phyloP scores from a whole-genome alignment of 2,888 invertebrate species.

The Noctuana brunneofusca region DNA sequence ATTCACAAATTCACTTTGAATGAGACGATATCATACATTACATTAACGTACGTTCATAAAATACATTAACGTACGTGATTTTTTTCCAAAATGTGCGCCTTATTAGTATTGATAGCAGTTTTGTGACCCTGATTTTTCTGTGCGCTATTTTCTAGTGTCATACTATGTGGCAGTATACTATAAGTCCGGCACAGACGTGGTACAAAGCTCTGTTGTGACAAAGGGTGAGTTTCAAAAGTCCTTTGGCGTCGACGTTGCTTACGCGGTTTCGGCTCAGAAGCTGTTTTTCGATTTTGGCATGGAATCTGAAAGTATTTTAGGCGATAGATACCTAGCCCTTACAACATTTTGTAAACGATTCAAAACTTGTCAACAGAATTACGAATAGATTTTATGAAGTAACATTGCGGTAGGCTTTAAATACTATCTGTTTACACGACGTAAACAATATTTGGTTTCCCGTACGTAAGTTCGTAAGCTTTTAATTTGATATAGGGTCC shows the following conservation, averaged over 20 bases:
- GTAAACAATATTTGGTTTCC: no score
- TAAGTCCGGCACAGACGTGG: slow-evolving; percentile 4
- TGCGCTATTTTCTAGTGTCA: background rate
- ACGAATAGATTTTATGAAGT: no score
- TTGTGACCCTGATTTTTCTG: background rate
- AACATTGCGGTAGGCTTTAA: no score
- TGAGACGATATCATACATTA: no score
- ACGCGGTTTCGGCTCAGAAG: background rate
- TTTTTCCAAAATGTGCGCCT: background rate
- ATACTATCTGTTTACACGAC: no score
- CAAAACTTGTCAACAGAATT: no score
- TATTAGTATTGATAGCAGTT: background rate
- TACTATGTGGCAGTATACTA: background rate
- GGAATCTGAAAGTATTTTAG: slow-evolving; percentile 1
- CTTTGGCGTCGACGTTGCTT: background rate
- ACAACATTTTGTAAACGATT: no score
- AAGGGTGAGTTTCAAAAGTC: background rate
- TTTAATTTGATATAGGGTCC: no score
- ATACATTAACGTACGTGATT: background rate
- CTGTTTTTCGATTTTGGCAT: background rate
- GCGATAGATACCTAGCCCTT: no score
- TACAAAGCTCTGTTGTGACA: background rate
- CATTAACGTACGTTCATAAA: no score
- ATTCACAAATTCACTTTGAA: no score
- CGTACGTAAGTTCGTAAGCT: no score